Percentiles rank a stretch among this genome's conserved stretches.
Conservation (phyloP, 2,113 vertebrate species). For the Pionites leucogaster region DNA sequence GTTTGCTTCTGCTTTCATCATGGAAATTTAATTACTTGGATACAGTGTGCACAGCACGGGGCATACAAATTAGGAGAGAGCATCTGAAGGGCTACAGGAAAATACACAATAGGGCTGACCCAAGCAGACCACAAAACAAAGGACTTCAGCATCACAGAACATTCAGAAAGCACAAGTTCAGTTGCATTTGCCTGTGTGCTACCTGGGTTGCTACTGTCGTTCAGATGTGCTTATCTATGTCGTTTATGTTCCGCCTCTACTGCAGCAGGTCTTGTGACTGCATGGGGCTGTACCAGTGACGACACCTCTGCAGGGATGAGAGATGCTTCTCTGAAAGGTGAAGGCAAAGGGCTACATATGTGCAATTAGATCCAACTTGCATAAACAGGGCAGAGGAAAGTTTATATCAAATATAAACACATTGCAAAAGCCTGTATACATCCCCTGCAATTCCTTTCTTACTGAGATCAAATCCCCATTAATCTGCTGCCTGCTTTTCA, state of each 20-base stretch:
- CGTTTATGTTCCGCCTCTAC: accelerated
- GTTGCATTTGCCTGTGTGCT: background rate
- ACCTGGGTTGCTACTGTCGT: accelerated
- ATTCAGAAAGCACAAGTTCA: background rate
- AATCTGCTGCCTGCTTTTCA: background rate
- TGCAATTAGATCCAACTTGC: background rate
- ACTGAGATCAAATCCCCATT: background rate
- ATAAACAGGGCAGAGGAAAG: accelerated
- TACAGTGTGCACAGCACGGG: background rate
- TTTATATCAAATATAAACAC: background rate
- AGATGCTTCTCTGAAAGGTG: background rate
- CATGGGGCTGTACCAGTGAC: background rate
- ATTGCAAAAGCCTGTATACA: background rate
- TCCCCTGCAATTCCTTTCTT: background rate
- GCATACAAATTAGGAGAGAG: background rate
- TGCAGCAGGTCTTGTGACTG: background rate
- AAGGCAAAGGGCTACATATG: background rate
- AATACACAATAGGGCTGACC: background rate
- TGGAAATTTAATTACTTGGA: background rate
- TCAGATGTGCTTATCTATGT: background rate
- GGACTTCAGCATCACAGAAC: background rate
- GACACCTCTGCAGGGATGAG: accelerated
- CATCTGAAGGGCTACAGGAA: background rate
- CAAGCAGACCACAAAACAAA: background rate
- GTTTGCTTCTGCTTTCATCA: background rate